Evolutionary conservation across 2,888 invertebrate species (phyloP), one percentile per base, ranked within the genome.

Genomic region (Meiosimyza decipiens): DNA sequence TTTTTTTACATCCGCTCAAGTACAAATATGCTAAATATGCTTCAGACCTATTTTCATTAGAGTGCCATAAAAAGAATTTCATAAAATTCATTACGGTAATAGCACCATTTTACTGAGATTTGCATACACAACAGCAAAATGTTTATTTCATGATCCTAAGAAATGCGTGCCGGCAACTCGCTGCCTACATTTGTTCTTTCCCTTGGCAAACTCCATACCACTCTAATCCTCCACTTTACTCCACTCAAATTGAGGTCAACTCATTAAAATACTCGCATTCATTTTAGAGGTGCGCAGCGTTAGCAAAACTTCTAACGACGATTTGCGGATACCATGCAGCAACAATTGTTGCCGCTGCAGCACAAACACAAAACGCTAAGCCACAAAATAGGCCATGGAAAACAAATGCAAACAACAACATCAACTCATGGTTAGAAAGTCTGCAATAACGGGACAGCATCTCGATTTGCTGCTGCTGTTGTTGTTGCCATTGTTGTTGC

Each of bases 391-490:
- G 64, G 64, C 28, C 64, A 64, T 28, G 40, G 51, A 5, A 18
- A 28, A 51, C 59, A 64, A 28, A 18, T 49, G 22, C 50, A 50
- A 22, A 40, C 40, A 40, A 47, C 47, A 47, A 62, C 40, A 18
- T 16, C 64, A 64, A 64, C 15, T 64, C 64, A 50, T 51, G 50
- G 64, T 64, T 51, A 51, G 51, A 64, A 50, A 64, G 64, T 51
- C 64, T 16, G 51, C 51, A 50, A 51, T 64, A 64, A 64, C 64
- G 64, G 64, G 22, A 47, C 47, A 47, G 18, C 51, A 49, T 47
- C 40, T 40, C 40, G 40, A 40, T 40, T 40, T 40, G 40, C 9
- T 40, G 40, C 40, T 7, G 40, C 40, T 40, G 40, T 2, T 40
- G 40, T 2, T 28, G 28, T 3, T 33, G 28, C 15, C 3, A 9